A percentile compares a stretch with the other conserved stretches of the same genome.
Evolutionary conservation across 2,797 vertebrate species (phyloP).

Genomic region (Onychomys torridus): DNA sequence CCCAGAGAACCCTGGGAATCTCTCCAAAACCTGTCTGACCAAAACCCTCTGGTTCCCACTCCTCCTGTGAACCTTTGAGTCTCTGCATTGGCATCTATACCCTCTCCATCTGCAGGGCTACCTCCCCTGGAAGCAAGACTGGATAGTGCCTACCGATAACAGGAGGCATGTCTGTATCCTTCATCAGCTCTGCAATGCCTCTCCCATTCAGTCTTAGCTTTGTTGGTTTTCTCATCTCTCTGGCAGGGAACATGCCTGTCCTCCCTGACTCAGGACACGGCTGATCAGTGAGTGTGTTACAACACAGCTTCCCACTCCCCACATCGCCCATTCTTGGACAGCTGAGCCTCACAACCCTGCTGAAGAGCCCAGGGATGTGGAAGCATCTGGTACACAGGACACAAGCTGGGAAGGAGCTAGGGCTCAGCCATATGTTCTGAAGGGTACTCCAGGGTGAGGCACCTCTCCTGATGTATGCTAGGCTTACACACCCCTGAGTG

Average conservation of each 20-base stretch:
- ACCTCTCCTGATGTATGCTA: not conserved
- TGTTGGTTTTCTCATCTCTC: not conserved
- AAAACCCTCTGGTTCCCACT: not conserved
- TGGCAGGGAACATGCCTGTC: fast-evolving
- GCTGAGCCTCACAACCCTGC: not conserved
- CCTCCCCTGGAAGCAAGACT: not conserved
- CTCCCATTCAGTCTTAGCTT: not conserved
- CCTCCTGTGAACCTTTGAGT: not conserved
- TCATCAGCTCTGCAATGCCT: not conserved
- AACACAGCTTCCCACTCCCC: not conserved
- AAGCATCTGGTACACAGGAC: not conserved
- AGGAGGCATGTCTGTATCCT: too few relatives aligned
- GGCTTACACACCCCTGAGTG: not conserved
- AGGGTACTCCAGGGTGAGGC: not conserved
- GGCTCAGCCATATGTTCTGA: not conserved
- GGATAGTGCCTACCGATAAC: too few relatives aligned
- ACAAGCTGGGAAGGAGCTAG: not conserved
- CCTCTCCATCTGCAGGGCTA: not conserved
- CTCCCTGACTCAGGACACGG: not conserved
- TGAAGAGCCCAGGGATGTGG: not conserved
- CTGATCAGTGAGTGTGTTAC: not conserved
- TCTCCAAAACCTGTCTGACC: not conserved
- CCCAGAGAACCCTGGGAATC: not conserved
- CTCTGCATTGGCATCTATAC: not conserved
- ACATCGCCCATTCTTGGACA: not conserved